Percentiles rank a stretch among this genome's conserved stretches.
These are phyloP conservation scores for Chymomyza amoena DNA, from an alignment of 2,888 invertebrate species.

Conservation along the genomic window DNA sequence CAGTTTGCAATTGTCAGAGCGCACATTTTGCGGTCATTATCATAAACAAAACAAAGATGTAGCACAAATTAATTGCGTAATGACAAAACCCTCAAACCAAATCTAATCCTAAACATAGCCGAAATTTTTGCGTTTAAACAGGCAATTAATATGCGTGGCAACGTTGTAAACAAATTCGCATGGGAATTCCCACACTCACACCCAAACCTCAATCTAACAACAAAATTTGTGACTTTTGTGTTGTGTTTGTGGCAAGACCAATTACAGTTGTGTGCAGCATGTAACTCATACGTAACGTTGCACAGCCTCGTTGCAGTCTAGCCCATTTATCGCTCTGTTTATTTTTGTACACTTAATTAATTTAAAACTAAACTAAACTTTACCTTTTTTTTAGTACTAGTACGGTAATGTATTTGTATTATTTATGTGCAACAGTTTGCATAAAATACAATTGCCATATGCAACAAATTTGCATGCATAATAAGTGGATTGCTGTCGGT, in stretches of 20 bases:
- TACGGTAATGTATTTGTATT: not conserved
- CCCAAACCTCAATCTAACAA: not conserved
- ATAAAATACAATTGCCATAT: not conserved
- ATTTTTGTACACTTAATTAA: not conserved
- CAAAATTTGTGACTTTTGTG: not conserved
- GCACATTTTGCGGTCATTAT: conserved; percentile 21
- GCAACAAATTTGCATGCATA: not conserved
- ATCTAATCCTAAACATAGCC: conserved; percentile 21
- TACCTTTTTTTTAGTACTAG: not conserved
- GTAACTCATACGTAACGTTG: not conserved
- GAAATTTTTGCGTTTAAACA: conserved; percentile 58
- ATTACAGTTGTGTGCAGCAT: not conserved
- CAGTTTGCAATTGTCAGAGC: conserved; percentile 38
- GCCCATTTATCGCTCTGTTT: not conserved
- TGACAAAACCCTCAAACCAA: not conserved
- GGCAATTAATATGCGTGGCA: conserved; percentile 67
- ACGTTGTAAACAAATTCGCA: conserved; percentile 55
- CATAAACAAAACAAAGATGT: not conserved
- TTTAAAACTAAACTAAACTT: not conserved
- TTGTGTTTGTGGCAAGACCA: not conserved
- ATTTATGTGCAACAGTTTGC: not conserved
- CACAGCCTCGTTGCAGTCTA: not conserved
- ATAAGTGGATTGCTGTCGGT: no score
- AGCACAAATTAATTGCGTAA: conserved; percentile 50
- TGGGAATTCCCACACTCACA: conserved; percentile 26